A percentile compares a stretch with the other conserved stretches of the same genome.
phyloP scores from a whole-genome alignment of 1,140 invertebrate genomes.

The Oreohelix idahoensis region DNA sequence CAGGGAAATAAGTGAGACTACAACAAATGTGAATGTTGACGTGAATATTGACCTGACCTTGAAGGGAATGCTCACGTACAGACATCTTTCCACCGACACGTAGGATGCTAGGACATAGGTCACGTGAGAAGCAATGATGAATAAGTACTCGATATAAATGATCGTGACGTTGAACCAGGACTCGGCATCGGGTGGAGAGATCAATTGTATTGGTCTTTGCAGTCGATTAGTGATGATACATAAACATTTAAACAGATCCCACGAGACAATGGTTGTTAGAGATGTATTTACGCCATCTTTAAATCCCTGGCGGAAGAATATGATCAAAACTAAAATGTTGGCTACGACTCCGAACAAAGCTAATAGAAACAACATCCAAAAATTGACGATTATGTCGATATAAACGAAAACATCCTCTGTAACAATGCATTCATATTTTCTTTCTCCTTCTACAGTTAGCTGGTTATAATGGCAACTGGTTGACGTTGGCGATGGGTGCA shows the following conservation, averaged over 20 bases:
- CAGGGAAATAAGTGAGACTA: background rate
- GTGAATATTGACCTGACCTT: slow-evolving; percentile 18
- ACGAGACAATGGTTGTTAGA: background rate
- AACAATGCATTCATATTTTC: background rate
- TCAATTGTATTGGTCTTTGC: background rate
- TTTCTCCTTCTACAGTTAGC: too few relatives aligned
- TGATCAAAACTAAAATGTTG: slow-evolving; percentile 5
- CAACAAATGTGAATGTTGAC: background rate
- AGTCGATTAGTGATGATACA: background rate
- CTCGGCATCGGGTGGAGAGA: background rate
- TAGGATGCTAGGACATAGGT: slow-evolving; percentile 7
- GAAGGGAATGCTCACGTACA: slow-evolving; percentile 19
- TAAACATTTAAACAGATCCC: slow-evolving; percentile 5
- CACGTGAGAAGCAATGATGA: background rate
- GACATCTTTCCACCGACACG: slow-evolving; percentile 12
- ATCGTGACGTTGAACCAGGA: background rate
- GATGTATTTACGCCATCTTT: slow-evolving; percentile 14
- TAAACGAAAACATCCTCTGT: background rate
- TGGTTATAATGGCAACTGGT: too few relatives aligned
- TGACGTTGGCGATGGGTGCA: too few relatives aligned
- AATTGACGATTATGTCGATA: background rate
- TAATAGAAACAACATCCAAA: background rate
- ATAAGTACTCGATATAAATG: background rate
- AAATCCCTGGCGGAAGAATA: slow-evolving; percentile 20
- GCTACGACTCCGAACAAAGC: background rate